Percentiles rank a stretch among this genome's conserved stretches.
phyloP scores from a whole-genome alignment of 1,140 invertebrate species.

The Charaxes varanes region DNA sequence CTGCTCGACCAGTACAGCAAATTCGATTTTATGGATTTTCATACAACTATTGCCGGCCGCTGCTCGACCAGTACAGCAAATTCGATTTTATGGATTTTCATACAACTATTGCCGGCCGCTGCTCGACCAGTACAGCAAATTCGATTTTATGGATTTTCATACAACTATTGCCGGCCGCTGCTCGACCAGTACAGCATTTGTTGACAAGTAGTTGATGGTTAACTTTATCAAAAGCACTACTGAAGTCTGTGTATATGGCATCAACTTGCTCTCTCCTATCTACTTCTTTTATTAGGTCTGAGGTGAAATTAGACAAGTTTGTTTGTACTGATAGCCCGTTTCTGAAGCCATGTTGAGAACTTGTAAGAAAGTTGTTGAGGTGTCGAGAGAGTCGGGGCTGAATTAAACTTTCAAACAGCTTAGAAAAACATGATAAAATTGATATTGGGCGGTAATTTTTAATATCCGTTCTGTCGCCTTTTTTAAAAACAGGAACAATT shows the following conservation, averaged over 20 bases:
- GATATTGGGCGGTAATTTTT: slow-evolving; percentile 12
- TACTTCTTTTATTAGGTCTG: not conserved
- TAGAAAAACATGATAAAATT: slow-evolving; percentile 11
- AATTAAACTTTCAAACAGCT: slow-evolving; percentile 8
- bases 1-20: too few relatives aligned
- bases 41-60: too few relatives aligned
- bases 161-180: too few relatives aligned
- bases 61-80: too few relatives aligned
- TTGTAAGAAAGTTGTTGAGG: slow-evolving; percentile 2
- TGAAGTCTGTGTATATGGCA: slow-evolving; percentile 7
- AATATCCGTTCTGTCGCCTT: not conserved
- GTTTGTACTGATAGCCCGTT: slow-evolving; percentile 5
- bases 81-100: too few relatives aligned
- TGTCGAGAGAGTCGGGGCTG: slow-evolving; percentile 1
- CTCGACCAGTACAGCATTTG: too few relatives aligned
- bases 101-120: too few relatives aligned
- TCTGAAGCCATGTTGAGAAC: slow-evolving; percentile 9
- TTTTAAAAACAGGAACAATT: slow-evolving; percentile 1
- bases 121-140: too few relatives aligned
- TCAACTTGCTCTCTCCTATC: slow-evolving; percentile 1
- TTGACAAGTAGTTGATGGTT: slow-evolving; percentile 3
- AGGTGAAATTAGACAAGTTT: slow-evolving; percentile 7
- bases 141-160: too few relatives aligned
- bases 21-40: too few relatives aligned
- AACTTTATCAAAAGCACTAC: slow-evolving; percentile 12